Conservation (phyloP, 2,797 vertebrate species). For the Rhabdophis nuchalis region DNA sequence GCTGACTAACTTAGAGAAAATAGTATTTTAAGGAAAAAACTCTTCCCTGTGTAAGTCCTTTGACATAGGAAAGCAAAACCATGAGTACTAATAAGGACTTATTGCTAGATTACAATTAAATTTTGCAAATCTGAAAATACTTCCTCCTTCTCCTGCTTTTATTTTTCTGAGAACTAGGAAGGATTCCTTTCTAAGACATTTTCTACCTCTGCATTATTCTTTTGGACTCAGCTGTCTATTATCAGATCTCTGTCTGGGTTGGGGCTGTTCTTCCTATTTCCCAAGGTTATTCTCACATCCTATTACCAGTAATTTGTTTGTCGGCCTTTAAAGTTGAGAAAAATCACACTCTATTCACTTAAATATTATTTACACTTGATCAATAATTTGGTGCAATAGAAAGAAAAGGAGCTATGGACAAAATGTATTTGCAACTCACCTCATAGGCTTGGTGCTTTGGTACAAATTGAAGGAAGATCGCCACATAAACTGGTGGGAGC, state of each 20-base stretch:
- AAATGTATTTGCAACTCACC: constrained; percentile 33
- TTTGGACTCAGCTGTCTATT: not conserved
- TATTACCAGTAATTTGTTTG: constrained; percentile 37
- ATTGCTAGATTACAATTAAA: not conserved
- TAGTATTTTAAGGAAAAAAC: not conserved
- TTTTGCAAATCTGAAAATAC: not conserved
- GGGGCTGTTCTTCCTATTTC: not conserved
- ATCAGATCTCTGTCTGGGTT: not conserved
- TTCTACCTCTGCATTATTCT: not conserved
- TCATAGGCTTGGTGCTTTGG: not conserved
- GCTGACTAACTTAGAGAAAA: constrained; percentile 19
- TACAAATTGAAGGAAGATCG: not conserved
- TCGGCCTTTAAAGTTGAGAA: constrained; percentile 49
- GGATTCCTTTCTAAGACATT: not conserved
- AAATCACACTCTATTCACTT: constrained; percentile 64
- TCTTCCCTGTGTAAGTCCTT: constrained; percentile 24
- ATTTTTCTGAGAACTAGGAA: not conserved
- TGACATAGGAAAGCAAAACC: not conserved
- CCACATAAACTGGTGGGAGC: not conserved
- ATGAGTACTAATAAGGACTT: not conserved
- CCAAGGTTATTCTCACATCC: not conserved
- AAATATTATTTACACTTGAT: constrained; percentile 67
- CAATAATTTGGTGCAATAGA: constrained; percentile 67
- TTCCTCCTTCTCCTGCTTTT: not conserved
- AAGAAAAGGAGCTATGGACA: constrained; percentile 59